Percentiles rank a stretch among this genome's conserved stretches.
phyloP scores from a whole-genome alignment of 37 sponge, comb jelly and placozoan genomes.

The Geodia barretti region DNA sequence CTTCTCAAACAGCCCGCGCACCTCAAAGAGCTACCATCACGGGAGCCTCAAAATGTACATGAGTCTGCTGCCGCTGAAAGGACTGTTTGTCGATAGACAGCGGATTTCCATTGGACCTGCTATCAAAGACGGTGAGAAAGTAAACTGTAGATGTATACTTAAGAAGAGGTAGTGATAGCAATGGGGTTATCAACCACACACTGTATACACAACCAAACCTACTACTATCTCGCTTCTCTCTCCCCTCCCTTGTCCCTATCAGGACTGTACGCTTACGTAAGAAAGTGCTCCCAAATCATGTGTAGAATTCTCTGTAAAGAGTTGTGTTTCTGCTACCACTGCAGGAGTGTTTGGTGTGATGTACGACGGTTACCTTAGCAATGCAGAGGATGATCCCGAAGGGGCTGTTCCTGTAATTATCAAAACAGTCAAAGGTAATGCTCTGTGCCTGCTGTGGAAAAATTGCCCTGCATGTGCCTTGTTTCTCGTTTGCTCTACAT shows the following conservation, averaged over 20 bases:
- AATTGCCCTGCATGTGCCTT: background rate
- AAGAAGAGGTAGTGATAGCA: background rate
- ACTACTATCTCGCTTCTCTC: no score
- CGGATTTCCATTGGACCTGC: conserved; percentile 65
- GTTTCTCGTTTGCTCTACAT: background rate
- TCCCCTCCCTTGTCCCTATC: no score
- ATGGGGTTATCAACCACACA: background rate
- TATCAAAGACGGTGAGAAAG: conserved; percentile 65
- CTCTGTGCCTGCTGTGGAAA: no score
- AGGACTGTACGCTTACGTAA: no score
- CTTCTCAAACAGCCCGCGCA: conserved; percentile 23
- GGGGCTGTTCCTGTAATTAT: conserved; percentile 69
- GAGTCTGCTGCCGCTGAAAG: conserved; percentile 58
- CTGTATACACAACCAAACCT: no score
- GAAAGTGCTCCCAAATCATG: no score
- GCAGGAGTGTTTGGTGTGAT: conserved; percentile 73
- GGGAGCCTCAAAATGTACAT: conserved; percentile 8
- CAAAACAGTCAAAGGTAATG: conserved; percentile 75
- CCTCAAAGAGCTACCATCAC: conserved; percentile 6
- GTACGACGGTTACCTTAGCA: conserved; percentile 80
- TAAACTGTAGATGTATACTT: background rate
- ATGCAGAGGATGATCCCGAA: conserved; percentile 82
- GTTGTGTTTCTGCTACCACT: no score
- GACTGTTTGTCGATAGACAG: conserved; percentile 55
- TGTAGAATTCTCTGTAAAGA: no score